Evolutionary conservation across 2,797 vertebrate genomes (phyloP).

Genomic region (Mycteria americana): DNA sequence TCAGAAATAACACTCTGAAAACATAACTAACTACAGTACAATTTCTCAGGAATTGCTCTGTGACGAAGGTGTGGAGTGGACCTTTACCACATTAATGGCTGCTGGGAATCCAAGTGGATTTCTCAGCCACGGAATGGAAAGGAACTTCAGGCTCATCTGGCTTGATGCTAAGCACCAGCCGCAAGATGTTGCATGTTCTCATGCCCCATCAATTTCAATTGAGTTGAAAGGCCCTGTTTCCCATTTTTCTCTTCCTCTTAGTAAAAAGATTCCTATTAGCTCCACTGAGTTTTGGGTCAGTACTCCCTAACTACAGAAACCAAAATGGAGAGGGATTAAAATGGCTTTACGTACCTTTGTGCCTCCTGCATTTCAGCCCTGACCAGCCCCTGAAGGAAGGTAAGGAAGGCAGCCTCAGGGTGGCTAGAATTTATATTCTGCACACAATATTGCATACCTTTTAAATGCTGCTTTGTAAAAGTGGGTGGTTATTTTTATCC

Average conservation of each 20-base stretch:
- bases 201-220: not conserved
- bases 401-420: not conserved
- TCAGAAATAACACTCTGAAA: not conserved
- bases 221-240: not conserved
- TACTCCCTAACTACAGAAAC: not conserved
- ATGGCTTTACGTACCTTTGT: not conserved
- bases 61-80: not conserved
- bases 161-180: not conserved
- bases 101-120: not conserved
- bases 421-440: not conserved
- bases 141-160: not conserved
- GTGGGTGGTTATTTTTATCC: accelerated
- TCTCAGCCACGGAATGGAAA: not conserved
- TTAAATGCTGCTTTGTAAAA: not conserved
- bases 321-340: not conserved
- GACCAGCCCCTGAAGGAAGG: not conserved
- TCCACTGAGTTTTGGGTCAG: not conserved
- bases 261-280: not conserved
- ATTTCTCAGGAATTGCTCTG: not conserved
- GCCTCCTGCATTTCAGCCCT: not conserved
- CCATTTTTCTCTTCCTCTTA: not conserved
- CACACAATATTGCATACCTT: not conserved
- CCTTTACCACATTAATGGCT: not conserved
- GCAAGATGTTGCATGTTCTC: not conserved
- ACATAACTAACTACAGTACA: not conserved